These are phyloP conservation scores for Metellina segmentata DNA, from an alignment of 2,888 invertebrate species.

Conservation along the genomic window DNA sequence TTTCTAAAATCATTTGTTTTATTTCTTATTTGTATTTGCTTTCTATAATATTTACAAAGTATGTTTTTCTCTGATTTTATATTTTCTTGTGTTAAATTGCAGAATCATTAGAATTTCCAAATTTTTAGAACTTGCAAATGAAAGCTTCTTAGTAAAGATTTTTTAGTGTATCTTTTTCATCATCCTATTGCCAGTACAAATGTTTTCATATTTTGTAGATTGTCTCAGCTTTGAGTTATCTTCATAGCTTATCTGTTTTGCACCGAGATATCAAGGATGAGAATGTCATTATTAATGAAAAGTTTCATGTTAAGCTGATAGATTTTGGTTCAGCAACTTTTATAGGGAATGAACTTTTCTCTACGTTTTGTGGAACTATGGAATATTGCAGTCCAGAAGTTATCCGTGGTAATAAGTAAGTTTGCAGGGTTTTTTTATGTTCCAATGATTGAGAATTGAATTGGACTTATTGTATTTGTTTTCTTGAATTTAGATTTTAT, in stretches of 20 bases:
- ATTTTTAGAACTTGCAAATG: not conserved
- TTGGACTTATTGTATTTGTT: not conserved
- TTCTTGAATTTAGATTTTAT: not conserved
- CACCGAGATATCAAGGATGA: slow-evolving; percentile 90
- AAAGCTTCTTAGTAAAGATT: not conserved
- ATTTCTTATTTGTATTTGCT: no score
- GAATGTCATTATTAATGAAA: slow-evolving; percentile 88
- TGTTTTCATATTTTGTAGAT: slow-evolving; percentile 82
- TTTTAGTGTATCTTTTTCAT: not conserved
- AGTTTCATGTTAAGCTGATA: slow-evolving; percentile 87
- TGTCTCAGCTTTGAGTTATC: slow-evolving; percentile 86
- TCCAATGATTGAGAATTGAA: not conserved
- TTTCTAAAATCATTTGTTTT: no score
- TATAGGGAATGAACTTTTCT: slow-evolving; percentile 84
- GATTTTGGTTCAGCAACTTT: slow-evolving; percentile 90
- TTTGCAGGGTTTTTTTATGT: slow-evolving; percentile 27
- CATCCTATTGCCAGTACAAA: not conserved
- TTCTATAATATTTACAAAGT: no score
- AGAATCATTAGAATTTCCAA: not conserved
- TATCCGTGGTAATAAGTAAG: slow-evolving; percentile 86
- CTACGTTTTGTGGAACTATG: slow-evolving; percentile 88
- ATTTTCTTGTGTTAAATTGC: not conserved
- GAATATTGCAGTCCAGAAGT: slow-evolving; percentile 90
- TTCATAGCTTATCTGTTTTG: slow-evolving; percentile 86
- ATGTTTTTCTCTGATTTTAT: not conserved